Conservation (phyloP, 2,888 invertebrate genomes). For the Hydraecia micacea region DNA sequence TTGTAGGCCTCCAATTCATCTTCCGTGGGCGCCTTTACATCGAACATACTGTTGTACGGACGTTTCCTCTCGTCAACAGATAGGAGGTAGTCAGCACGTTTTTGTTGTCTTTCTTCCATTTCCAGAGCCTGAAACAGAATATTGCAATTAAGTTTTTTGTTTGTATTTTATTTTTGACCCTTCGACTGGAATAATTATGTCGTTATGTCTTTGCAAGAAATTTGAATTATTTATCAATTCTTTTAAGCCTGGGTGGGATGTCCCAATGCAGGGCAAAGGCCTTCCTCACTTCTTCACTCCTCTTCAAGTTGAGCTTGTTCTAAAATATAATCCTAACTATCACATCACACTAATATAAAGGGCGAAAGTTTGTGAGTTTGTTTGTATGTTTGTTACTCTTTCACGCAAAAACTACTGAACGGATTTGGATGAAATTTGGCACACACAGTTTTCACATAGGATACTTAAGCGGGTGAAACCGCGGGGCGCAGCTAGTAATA, state of each 20-base stretch:
- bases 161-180: neutral
- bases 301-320: neutral
- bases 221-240: neutral
- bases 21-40: conserved; percentile 95
- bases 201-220: neutral
- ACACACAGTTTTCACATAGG: no score
- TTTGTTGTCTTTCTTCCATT: conserved; percentile 91
- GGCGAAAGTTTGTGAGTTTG: neutral
- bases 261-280: neutral
- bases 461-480: no score
- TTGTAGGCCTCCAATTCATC: conserved; percentile 98
- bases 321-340: neutral
- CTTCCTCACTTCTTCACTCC: neutral
- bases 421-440: neutral
- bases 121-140: conserved; percentile 88
- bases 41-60: conserved; percentile 97
- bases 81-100: conserved; percentile 91
- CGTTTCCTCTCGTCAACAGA: conserved; percentile 96
- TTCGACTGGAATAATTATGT: neutral
- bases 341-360: no score
- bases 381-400: no score
- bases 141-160: neutral
- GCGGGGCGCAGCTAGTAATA: neutral
- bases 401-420: neutral
- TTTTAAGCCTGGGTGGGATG: neutral